Evolutionary conservation across 2,888 invertebrate species (phyloP).

Genomic region (Pegoplata infirma): DNA sequence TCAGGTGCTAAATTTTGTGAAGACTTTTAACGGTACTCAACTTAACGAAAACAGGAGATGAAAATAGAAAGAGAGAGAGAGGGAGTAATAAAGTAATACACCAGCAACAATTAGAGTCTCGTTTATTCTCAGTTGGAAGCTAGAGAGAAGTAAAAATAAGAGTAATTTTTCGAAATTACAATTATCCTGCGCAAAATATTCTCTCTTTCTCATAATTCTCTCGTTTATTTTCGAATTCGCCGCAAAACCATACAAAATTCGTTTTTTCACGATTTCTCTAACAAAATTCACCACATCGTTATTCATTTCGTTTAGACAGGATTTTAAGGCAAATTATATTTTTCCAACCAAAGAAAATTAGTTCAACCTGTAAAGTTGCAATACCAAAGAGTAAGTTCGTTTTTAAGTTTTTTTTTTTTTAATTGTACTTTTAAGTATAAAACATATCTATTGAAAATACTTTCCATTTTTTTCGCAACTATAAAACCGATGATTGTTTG

Average conservation of each 20-base stretch:
- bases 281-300: conserved; percentile 55
- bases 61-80: background rate
- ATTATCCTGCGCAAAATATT: conserved; percentile 7
- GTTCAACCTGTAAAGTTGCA: conserved; percentile 53
- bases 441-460: no score
- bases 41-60: no score
- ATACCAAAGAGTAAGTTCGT: background rate
- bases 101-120: no score
- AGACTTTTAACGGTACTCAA: conserved; percentile 27
- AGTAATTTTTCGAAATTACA: background rate
- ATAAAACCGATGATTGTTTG: background rate
- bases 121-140: no score
- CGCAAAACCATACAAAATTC: conserved; percentile 7
- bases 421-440: no score
- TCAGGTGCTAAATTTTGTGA: conserved; percentile 49
- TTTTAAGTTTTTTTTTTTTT: conserved; percentile 9
- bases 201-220: conserved; percentile 1
- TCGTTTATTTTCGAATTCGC: conserved; percentile 43
- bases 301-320: conserved; percentile 14
- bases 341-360: conserved; percentile 32
- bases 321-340: background rate
- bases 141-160: background rate
- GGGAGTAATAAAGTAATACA: background rate
- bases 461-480: background rate
- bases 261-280: conserved; percentile 24